These are phyloP conservation scores for Montipora foliosa DNA, from an alignment of 64 coral and sea anemone genomes.

Conservation along the genomic window DNA sequence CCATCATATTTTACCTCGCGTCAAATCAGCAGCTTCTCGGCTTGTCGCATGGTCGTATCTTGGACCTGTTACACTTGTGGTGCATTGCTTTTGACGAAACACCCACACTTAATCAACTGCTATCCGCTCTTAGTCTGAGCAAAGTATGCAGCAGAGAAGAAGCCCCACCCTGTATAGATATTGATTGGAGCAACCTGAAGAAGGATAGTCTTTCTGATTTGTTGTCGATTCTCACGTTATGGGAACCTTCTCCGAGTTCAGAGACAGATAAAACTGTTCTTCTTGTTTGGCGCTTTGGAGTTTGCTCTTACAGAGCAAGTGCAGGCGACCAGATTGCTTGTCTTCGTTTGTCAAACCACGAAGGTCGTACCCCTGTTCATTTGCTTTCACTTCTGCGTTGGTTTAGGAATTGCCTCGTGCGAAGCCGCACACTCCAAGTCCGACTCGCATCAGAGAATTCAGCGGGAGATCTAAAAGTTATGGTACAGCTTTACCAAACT, in stretches of 20 bases:
- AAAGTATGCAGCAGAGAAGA: neutral
- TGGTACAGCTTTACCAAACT: slow-evolving; percentile 9
- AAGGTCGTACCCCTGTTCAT: neutral
- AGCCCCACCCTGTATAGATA: neutral
- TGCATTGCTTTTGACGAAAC: slow-evolving; percentile 25
- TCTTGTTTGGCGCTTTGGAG: slow-evolving; percentile 29
- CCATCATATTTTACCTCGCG: neutral
- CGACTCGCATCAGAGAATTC: neutral
- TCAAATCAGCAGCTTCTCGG: slow-evolving; percentile 4
- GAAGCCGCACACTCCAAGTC: neutral
- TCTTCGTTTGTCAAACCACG: too few species aligned
- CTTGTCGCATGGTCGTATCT: slow-evolving; percentile 8
- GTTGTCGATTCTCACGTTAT: neutral
- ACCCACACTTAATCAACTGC: neutral
- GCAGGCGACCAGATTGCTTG: too few species aligned
- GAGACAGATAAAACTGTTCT: neutral
- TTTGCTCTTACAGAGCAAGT: neutral
- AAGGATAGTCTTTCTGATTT: slow-evolving; percentile 13
- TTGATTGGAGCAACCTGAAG: neutral
- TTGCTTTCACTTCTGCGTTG: slow-evolving; percentile 6
- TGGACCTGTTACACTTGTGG: slow-evolving; percentile 26
- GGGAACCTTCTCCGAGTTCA: neutral
- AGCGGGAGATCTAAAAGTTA: neutral
- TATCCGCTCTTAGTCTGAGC: neutral
- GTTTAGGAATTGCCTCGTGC: slow-evolving; percentile 25